These are phyloP conservation scores for Rhipidura dahli DNA, from an alignment of 2,113 vertebrate species.

Conservation along the genomic window DNA sequence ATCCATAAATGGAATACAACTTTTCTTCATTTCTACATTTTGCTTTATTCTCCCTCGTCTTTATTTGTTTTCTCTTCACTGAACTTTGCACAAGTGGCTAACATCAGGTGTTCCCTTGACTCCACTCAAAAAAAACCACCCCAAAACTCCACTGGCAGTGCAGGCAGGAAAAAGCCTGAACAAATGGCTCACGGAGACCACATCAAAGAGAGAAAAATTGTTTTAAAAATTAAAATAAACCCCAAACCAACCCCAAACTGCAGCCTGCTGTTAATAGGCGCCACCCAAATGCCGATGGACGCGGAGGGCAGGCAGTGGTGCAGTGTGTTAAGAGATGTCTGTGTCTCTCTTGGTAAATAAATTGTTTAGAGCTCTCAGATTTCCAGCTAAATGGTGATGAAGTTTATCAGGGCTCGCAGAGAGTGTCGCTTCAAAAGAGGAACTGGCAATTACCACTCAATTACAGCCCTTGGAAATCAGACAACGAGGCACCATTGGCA, in stretches of 20 bases:
- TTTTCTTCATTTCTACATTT: background rate
- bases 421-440: slow-evolving; percentile 52
- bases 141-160: background rate
- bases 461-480: slow-evolving; percentile 64
- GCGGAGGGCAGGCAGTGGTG: background rate
- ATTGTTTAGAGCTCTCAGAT: slow-evolving; percentile 72
- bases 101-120: background rate
- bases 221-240: background rate
- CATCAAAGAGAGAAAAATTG: background rate
- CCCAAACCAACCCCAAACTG: background rate
- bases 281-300: background rate
- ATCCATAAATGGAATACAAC: background rate
- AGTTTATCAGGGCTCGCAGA: slow-evolving; percentile 54
- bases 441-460: slow-evolving; percentile 70
- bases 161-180: background rate
- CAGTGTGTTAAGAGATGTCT: slow-evolving; percentile 46
- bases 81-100: background rate
- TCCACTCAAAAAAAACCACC: background rate
- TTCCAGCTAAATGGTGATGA: slow-evolving; percentile 67
- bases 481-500: slow-evolving; percentile 60
- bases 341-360: slow-evolving; percentile 68
- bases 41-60: background rate
- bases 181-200: background rate
- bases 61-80: background rate
- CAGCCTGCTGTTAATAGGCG: slow-evolving; percentile 17